A percentile compares a stretch with the other conserved stretches of the same genome.
Conservation (phyloP, 2,113 vertebrate species). For the Nothocercus nigrocapillus region DNA sequence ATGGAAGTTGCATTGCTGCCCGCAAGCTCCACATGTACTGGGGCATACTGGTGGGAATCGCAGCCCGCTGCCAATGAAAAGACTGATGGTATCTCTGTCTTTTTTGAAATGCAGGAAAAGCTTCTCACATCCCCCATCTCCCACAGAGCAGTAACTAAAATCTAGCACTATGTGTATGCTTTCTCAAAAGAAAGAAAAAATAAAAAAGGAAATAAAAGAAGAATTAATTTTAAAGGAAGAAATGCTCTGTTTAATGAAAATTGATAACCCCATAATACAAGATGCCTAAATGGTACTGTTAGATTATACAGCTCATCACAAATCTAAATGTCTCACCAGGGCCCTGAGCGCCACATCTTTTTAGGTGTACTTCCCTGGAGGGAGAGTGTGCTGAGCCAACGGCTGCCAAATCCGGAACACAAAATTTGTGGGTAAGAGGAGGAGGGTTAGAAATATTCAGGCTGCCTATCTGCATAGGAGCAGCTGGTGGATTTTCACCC, state of each 20-base stretch:
- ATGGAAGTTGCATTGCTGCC: background rate
- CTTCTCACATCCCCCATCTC: background rate
- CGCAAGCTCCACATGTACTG: background rate
- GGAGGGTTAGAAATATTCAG: background rate
- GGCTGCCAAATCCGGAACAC: conserved; percentile 9
- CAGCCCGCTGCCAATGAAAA: background rate
- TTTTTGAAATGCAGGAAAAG: background rate
- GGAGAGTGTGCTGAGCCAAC: background rate
- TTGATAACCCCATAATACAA: background rate
- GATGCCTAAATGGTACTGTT: background rate
- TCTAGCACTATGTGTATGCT: fast-evolving
- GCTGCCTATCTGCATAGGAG: background rate
- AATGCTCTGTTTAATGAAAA: too few species aligned
- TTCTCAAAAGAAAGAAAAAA: background rate
- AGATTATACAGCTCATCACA: background rate
- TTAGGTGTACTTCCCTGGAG: background rate
- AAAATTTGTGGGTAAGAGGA: background rate
- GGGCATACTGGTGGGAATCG: background rate
- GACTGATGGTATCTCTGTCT: background rate
- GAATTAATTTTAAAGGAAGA: too few species aligned
- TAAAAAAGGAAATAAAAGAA: background rate
- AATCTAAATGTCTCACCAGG: background rate
- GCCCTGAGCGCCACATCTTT: background rate
- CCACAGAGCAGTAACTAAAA: background rate
- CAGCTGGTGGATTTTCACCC: background rate